Base-by-base conservation (phyloP, 1,140 invertebrate genomes). In the Drosophila teissieri region DNA sequence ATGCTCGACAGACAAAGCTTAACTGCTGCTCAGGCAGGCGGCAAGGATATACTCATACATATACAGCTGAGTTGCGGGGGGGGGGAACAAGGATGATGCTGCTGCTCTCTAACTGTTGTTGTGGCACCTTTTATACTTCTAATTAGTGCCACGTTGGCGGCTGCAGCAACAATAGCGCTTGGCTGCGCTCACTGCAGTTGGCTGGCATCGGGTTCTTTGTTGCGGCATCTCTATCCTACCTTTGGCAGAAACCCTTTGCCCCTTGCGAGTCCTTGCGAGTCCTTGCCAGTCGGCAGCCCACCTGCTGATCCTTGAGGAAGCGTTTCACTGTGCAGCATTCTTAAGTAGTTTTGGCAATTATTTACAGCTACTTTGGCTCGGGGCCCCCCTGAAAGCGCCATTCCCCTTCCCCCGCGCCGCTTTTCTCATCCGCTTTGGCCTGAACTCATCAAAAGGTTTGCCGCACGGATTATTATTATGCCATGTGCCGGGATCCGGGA, bases 321-420 rank as follows among this genome's bases (percentile, higher is more conserved):
- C 76, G 73, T 69, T 83, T 83, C 73, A 63, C 80, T 80, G 77
- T 74, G 69, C 80, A 67, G 84, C 84, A 89, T 89, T 89, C 84
- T 89, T 89, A 89, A 89, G 84, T 89, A 89, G 84, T 89, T 89
- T 89, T 84, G 84, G 84, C 84, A 89, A 89, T 89, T 89, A 89
- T 89, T 89, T 89, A 89, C 84, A 89, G 84, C 84, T 89, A 89
- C 84, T 89, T 89, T 88, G 68, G 63, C 65, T 42, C 39, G 12
- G 22, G 22, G 40, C 40, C 22, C 68, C 19, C 14, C 31, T 31
- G 2, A 31, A 19, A 1, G 1, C 44, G 3, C 10, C 44, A 11
- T 2, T 1, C 36, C 8, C 36, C 6, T 10, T 3, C 44, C 36
- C 2, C 10, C 36, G n/a, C n/a, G n/a, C n/a, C 37, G 2, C 1